These are phyloP conservation scores for Chinchilla lanigera DNA, from an alignment of 2,113 vertebrate genomes.

Conservation along the genomic window DNA sequence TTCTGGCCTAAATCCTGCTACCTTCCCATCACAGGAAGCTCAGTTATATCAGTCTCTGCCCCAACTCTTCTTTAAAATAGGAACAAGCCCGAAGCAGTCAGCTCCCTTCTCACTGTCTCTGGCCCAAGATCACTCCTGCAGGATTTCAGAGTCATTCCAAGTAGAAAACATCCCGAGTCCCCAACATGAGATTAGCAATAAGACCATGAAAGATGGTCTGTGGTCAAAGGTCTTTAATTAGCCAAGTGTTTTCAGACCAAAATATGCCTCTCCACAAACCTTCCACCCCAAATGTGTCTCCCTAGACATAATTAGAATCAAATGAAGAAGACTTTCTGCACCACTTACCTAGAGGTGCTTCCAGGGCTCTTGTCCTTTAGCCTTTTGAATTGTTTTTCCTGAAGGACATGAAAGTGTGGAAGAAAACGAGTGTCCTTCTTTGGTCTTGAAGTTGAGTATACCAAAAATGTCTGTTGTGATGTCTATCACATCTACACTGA, in stretches of 20 bases:
- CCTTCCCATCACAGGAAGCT: not conserved
- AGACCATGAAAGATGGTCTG: not conserved
- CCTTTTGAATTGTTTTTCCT: conserved; percentile 19
- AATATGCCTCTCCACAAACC: not conserved
- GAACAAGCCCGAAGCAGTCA: not conserved
- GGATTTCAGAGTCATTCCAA: not conserved
- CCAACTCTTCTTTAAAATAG: not conserved
- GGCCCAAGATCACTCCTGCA: not conserved
- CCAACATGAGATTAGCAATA: not conserved
- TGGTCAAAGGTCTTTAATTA: not conserved
- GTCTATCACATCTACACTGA: not conserved
- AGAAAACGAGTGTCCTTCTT: not conserved
- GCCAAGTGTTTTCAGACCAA: not conserved
- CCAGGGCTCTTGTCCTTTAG: not conserved
- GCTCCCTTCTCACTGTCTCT: not conserved
- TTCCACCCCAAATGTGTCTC: not conserved
- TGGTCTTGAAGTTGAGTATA: not conserved
- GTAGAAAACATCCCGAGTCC: not conserved
- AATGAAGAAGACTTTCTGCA: not conserved
- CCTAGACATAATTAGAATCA: not conserved
- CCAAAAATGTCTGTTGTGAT: not conserved
- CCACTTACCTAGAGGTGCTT: not conserved
- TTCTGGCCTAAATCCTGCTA: conserved; percentile 12
- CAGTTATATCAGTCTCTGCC: not conserved
- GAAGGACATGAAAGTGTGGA: not conserved